Base-by-base conservation (phyloP, 2,113 vertebrate species). In the Loxodonta africana region DNA sequence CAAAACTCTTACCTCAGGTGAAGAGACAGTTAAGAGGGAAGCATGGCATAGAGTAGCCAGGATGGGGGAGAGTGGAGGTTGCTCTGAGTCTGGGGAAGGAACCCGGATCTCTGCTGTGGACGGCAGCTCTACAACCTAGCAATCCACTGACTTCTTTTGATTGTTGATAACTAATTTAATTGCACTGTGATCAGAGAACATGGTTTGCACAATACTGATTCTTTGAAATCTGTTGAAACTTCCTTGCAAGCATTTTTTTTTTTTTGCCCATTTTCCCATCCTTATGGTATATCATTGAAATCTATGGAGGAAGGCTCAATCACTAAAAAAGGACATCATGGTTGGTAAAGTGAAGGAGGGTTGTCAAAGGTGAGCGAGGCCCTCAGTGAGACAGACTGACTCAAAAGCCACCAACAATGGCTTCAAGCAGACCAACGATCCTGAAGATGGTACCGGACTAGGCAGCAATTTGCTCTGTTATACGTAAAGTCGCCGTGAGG, bases 111-210 rank as follows among this genome's bases (percentile, higher is more conserved):
- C 60, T 41, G 33, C 48, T 74, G 23, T 8, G 7, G 37, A 37
- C 0, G 0, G 25, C 0, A 1, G 48, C 69, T 37, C 44, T 21
- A 14, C 2, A 20, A 2, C 51, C 60, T 15, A 23, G 65, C 48
- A 30, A 41, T 0, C 28, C 8, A 0, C 0, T 0, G 0, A 1
- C 4, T 57, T 53, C 73, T 37, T 33, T 46, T 57, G 5, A 25
- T 20, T 0, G 33, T 7, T 44, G n/a, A 60, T 44, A 37, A 37
- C 28, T 41, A 12, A 4, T 14, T 53, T 11, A 28, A 53, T 18
- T 10, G 33, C 37, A 10, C 60, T 2, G 6, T 20, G 5, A 17
- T 74, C 23, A 8, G 44, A 82, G 12, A 92, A 62, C 48, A 2
- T 1, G 51, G 41, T 60, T 28, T 26, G 90, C 7, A 46, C 6